Conservation (phyloP, 1,140 invertebrate species). For the Orchesella cincta region DNA sequence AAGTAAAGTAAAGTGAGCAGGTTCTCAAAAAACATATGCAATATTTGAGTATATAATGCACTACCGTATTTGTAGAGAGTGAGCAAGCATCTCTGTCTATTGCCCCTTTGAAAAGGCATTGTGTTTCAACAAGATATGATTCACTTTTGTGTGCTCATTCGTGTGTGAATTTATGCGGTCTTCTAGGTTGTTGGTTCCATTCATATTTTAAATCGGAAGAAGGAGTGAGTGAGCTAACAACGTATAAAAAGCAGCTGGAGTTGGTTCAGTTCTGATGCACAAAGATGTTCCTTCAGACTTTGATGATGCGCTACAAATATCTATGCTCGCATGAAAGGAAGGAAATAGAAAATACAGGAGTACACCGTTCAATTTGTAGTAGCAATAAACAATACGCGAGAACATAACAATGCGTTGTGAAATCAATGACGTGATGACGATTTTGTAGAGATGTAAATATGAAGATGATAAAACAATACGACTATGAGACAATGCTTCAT, state of each 20-base stretch:
- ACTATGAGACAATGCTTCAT: too few species aligned
- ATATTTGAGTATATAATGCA: neutral
- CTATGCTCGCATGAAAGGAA: neutral
- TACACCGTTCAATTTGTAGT: too few species aligned
- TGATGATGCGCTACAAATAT: neutral
- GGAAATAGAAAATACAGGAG: neutral
- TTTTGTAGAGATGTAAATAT: too few species aligned
- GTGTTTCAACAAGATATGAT: conserved; percentile 26
- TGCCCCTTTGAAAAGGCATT: conserved; percentile 1
- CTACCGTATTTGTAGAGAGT: neutral
- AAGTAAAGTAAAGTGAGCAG: too few species aligned
- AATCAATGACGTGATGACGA: too few species aligned
- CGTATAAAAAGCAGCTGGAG: neutral
- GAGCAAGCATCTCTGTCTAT: neutral
- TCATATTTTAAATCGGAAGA: conserved; percentile 17
- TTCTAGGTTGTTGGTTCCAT: conserved; percentile 29
- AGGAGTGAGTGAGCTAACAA: conserved; percentile 4
- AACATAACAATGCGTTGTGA: too few species aligned
- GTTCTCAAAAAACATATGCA: too few species aligned
- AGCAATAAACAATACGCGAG: too few species aligned
- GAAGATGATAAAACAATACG: too few species aligned
- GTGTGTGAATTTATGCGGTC: conserved; percentile 26
- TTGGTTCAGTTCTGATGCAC: neutral
- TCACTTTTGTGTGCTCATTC: conserved; percentile 23
- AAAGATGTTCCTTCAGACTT: neutral